Evolutionary conservation across 2,113 vertebrate genomes (phyloP), one percentile per base, ranked within the genome.

Genomic region (Hyperoodon ampullatus): DNA sequence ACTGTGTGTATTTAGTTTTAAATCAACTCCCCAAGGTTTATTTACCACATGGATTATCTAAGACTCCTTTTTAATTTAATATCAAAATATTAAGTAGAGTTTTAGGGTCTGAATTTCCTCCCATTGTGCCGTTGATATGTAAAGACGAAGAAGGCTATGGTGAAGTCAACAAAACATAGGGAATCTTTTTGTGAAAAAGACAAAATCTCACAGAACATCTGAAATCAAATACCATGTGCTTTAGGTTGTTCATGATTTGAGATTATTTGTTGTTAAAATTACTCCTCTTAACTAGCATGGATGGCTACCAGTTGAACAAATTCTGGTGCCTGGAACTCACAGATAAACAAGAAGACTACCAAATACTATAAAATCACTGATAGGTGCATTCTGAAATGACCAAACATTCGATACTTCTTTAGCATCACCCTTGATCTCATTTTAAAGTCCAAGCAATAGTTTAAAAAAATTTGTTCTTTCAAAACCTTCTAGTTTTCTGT

Each of bases 371-470:
- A 92, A 94, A 77, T 74, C 28, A 77, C n/a, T 58, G 11, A 89
- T 44, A 60, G 21, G 5, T 63, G 6, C 21, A 53, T 90, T 80
- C 30, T 55, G 84, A 88, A 58, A 50, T 83, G 30, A 55, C 35
- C n/a, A 75, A 71, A 81, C 19, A 72, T 78, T 30, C 61, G 26
- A 47, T n/a, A 63, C 8, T 93, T 78, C 72, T 65, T 60, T 35
- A 55, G 84, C 96, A 68, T 93, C 42, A 91, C 39, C 12, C 28
- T 87, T 66, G 33, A 60, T 83, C 33, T 85, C 75, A 91, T 91
- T 94, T 95, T 95, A 88, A 93, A 97, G 91, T 81, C 13, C 58
- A 83, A 90, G n/a, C 35, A 92, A 78, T 55, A 30, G 13, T 71
- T 74, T 35, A 9, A 86, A 47, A 75, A 88, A 58, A 47, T 23